Conservation (phyloP, 2,113 vertebrate genomes). For the Ophiodon elongatus region DNA sequence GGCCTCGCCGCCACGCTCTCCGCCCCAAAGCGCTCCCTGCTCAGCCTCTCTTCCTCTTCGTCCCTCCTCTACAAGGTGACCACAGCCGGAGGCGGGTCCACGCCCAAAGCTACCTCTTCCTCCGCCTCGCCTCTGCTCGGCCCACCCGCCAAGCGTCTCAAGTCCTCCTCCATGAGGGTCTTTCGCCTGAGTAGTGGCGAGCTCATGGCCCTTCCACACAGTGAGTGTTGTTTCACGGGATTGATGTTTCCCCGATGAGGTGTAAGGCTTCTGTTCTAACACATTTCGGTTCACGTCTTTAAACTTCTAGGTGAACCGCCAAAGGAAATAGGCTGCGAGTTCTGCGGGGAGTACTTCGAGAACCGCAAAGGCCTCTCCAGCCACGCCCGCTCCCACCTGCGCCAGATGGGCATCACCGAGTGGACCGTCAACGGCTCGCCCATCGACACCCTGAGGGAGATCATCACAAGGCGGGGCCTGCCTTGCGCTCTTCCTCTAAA, state of each 20-base stretch:
- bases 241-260: neutral
- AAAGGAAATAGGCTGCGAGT: constrained; percentile 89
- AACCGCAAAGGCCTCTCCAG: constrained; percentile 96
- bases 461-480: constrained; percentile 83
- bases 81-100: constrained; percentile 64
- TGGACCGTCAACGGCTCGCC: constrained; percentile 97
- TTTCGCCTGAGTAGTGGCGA: constrained; percentile 85
- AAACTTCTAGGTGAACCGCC: constrained; percentile 77
- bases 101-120: constrained; percentile 84
- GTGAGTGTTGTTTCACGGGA: constrained; percentile 67
- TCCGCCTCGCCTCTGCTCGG: constrained; percentile 77
- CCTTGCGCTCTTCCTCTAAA: constrained; percentile 82
- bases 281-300: neutral
- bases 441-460: constrained; percentile 92
- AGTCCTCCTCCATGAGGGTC: constrained; percentile 86
- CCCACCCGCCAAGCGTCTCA: constrained; percentile 85
- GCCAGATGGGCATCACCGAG: constrained; percentile 97
- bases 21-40: constrained; percentile 76
- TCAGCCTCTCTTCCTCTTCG: constrained; percentile 73
- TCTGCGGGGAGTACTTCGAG: constrained; percentile 95
- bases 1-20: constrained; percentile 66
- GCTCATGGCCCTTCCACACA: constrained; percentile 81
- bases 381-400: constrained; percentile 94
- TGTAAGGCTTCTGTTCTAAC: neutral
- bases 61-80: constrained; percentile 81